Conservation (phyloP, 2,888 invertebrate species). For the Acanthococcus lagerstroemiae region DNA sequence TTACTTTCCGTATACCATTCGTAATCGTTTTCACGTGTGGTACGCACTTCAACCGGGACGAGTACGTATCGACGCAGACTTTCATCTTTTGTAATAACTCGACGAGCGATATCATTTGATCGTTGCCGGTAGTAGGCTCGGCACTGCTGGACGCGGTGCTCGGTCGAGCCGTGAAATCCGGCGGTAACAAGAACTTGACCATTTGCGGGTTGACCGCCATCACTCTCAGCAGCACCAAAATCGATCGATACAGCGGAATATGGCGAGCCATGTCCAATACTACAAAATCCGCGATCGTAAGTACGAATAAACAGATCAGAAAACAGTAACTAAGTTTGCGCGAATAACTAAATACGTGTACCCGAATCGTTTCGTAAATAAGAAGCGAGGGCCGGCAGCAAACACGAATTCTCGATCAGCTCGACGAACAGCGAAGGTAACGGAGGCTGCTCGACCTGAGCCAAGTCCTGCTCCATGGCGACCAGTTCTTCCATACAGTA, state of each 20-base stretch:
- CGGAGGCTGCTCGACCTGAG: conserved; percentile 45
- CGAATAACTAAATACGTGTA: too few species aligned
- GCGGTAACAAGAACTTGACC: conserved; percentile 55
- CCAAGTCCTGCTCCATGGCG: conserved; percentile 7
- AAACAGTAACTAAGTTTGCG: neutral
- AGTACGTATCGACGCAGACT: conserved; percentile 83
- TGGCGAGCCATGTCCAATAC: conserved; percentile 95
- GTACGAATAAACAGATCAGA: neutral
- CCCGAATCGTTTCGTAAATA: conserved; percentile 87
- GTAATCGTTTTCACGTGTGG: too few species aligned
- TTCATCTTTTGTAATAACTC: conserved; percentile 77
- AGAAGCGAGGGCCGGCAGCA: conserved; percentile 78
- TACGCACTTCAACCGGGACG: conserved; percentile 65
- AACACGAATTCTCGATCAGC: conserved; percentile 67
- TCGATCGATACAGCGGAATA: conserved; percentile 81
- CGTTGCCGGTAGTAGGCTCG: conserved; percentile 34
- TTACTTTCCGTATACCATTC: too few species aligned
- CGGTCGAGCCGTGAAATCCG: conserved; percentile 38
- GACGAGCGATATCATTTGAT: conserved; percentile 55
- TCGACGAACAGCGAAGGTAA: conserved; percentile 65
- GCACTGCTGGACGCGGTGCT: conserved; percentile 35
- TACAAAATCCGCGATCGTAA: conserved; percentile 39
- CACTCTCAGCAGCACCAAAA: conserved; percentile 70
- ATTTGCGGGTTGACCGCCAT: conserved; percentile 53
- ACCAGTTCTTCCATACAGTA: conserved; percentile 11